phyloP scores from a whole-genome alignment of 1,140 invertebrate species.

The Penaeus vannamei region DNA sequence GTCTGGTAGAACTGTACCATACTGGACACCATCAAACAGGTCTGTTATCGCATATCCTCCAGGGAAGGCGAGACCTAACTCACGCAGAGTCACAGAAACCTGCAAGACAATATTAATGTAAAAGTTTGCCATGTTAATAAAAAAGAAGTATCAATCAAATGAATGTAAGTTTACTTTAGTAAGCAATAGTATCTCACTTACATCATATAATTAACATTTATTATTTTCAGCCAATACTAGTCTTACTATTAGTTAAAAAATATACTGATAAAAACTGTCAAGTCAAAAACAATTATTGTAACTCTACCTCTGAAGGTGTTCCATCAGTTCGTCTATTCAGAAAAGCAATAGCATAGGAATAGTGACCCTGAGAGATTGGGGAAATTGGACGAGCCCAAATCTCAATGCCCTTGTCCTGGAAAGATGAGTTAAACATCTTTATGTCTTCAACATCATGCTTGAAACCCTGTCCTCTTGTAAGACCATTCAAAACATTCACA shows the following conservation, averaged over 20 bases:
- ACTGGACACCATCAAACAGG: slow-evolving; percentile 88
- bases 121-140: neutral
- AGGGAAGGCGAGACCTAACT: slow-evolving; percentile 78
- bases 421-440: slow-evolving; percentile 68
- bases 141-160: neutral
- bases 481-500: neutral
- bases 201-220: too few relatives aligned
- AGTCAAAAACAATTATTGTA: neutral
- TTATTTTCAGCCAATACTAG: too few relatives aligned
- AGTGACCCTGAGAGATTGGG: slow-evolving; percentile 71
- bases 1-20: slow-evolving; percentile 85
- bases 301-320: slow-evolving; percentile 71
- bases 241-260: too few relatives aligned
- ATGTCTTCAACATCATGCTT: neutral
- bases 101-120: slow-evolving; percentile 69
- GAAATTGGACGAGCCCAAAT: slow-evolving; percentile 74
- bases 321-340: slow-evolving; percentile 77
- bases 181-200: too few relatives aligned
- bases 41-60: slow-evolving; percentile 86
- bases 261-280: too few relatives aligned
- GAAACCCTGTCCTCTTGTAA: neutral
- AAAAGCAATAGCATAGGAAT: slow-evolving; percentile 75
- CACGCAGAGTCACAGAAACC: slow-evolving; percentile 74
- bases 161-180: neutral
- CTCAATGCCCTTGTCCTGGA: slow-evolving; percentile 73